A percentile compares a stretch with the other conserved stretches of the same genome.
These are phyloP conservation scores for Drosophila melanocephala DNA, from an alignment of 2,888 invertebrate species.

Conservation along the genomic window DNA sequence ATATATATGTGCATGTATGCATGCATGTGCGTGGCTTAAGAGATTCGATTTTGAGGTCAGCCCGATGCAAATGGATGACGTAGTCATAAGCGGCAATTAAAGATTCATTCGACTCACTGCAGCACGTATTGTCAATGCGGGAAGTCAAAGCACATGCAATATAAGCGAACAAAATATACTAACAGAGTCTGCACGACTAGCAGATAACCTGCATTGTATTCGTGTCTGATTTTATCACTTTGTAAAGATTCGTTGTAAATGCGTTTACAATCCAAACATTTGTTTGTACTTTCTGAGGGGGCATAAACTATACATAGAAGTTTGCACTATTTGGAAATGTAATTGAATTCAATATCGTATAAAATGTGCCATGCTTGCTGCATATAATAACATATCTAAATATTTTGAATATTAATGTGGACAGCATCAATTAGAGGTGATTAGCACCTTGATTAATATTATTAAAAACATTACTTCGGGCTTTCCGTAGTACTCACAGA, in stretches of 20 bases:
- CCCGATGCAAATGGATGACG: slow-evolving; percentile 20
- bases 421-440: background rate
- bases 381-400: background rate
- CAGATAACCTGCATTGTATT: background rate
- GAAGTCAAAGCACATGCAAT: background rate
- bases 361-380: background rate
- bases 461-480: background rate
- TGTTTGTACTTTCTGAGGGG: background rate
- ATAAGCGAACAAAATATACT: background rate
- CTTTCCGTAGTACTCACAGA: background rate
- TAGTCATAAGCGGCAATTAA: slow-evolving; percentile 32
- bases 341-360: background rate
- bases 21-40: background rate
- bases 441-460: background rate
- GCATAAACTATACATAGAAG: background rate
- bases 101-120: slow-evolving; percentile 30
- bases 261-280: background rate
- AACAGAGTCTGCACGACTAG: background rate
- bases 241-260: background rate
- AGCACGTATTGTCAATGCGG: background rate
- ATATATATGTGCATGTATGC: background rate
- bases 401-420: background rate
- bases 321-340: background rate
- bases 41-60: background rate
- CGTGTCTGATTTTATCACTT: background rate